A percentile compares a stretch with the other conserved stretches of the same genome.
Evolutionary conservation across 2,113 vertebrate species (phyloP).

Genomic region (Columba janthina): DNA sequence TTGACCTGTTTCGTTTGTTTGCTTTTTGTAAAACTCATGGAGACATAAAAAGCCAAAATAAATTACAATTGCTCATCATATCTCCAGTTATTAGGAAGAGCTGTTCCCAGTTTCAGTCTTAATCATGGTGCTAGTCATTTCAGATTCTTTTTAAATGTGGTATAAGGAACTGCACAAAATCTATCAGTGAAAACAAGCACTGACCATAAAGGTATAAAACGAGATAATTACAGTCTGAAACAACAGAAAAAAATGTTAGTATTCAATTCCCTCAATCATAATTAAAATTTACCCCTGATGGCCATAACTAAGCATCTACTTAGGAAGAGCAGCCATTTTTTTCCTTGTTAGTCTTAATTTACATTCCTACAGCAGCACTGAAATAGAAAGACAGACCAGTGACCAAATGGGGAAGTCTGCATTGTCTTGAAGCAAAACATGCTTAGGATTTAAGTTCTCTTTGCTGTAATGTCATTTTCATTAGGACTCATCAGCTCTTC

Average conservation of each 20-base stretch:
- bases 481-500: rapidly evolving
- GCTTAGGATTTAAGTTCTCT: background rate
- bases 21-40: background rate
- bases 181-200: background rate
- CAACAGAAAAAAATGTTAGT: background rate
- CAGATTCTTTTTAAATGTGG: background rate
- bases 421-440: background rate
- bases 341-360: background rate
- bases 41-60: background rate
- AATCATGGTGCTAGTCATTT: slow-evolving; percentile 6
- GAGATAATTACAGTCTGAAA: slow-evolving; percentile 14
- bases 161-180: background rate
- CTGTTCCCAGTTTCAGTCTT: background rate
- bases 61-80: background rate
- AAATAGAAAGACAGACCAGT: background rate
- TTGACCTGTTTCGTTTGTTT: background rate
- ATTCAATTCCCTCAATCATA: background rate
- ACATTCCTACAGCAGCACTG: background rate
- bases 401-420: background rate
- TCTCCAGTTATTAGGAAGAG: slow-evolving; percentile 4
- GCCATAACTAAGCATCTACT: background rate
- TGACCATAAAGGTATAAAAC: slow-evolving; percentile 15
- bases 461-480: background rate
- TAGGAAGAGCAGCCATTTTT: background rate
- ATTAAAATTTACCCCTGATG: slow-evolving; percentile 24